These are phyloP conservation scores for Plutella xylostella DNA, from an alignment of 2,888 invertebrate genomes.

Conservation along the genomic window DNA sequence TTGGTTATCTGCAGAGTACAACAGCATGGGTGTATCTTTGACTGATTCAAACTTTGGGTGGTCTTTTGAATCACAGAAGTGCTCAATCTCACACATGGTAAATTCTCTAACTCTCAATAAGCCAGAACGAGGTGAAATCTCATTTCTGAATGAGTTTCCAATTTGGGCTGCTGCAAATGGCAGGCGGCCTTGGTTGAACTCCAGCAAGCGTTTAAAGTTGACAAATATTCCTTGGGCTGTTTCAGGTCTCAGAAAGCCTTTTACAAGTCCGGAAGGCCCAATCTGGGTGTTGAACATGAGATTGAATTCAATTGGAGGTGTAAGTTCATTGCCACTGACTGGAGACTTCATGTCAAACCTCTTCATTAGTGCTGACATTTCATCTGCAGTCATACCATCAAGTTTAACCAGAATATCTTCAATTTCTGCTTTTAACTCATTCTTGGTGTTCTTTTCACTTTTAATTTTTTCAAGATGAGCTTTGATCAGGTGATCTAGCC, in stretches of 20 bases:
- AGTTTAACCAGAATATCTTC: conserved; percentile 84
- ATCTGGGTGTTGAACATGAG: conserved; percentile 99
- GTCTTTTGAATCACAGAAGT: conserved; percentile 97
- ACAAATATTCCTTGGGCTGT: conserved; percentile 99
- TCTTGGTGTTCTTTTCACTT: conserved; percentile 84
- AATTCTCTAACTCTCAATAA: conserved; percentile 96
- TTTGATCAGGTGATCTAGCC: conserved; percentile 98
- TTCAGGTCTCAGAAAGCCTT: conserved; percentile 97
- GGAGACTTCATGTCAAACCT: conserved; percentile 96
- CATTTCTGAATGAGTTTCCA: conserved; percentile 98
- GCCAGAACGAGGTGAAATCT: conserved; percentile 98
- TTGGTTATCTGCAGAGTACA: conserved; percentile 97
- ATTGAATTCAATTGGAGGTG: conserved; percentile 98
- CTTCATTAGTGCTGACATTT: conserved; percentile 87
- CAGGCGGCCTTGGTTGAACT: conserved; percentile 95
- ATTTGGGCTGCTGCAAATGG: conserved; percentile 99
- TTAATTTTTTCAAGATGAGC: conserved; percentile 89
- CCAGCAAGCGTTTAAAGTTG: conserved; percentile 96
- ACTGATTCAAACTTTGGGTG: conserved; percentile 91
- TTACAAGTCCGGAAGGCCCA: conserved; percentile 94
- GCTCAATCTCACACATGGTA: conserved; percentile 99
- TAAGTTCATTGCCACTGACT: conserved; percentile 91
- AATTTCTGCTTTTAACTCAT: conserved; percentile 78
- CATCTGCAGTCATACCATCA: conserved; percentile 92
- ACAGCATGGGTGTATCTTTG: conserved; percentile 77